phyloP scores from a whole-genome alignment of 2,797 vertebrate species.

The Somateria mollissima region DNA sequence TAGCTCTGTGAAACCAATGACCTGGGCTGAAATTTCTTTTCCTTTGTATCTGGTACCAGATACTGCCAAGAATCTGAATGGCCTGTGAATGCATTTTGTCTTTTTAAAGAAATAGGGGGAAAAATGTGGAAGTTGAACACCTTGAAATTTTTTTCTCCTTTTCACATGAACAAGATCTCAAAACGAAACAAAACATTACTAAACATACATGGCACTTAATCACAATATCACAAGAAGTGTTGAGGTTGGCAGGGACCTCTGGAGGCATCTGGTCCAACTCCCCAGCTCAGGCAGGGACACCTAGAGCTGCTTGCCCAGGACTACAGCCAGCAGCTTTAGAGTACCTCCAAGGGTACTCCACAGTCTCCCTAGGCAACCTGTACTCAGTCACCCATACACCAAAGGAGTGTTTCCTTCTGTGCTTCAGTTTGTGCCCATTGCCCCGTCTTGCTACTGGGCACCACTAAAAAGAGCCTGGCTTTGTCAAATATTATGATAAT shows the following conservation, averaged over 20 bases:
- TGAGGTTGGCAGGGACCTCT: too few relatives aligned
- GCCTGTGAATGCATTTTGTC: not conserved
- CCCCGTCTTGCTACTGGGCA: not conserved
- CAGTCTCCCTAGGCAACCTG: too few relatives aligned
- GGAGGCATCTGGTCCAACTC: too few relatives aligned
- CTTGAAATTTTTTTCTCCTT: not conserved
- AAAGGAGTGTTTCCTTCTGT: not conserved
- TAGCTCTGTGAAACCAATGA: not conserved
- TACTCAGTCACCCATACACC: not conserved
- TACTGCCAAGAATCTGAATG: not conserved
- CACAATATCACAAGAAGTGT: too few relatives aligned
- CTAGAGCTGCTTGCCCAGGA: too few relatives aligned
- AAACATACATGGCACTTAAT: not conserved
- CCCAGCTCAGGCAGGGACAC: too few relatives aligned
- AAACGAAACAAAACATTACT: not conserved
- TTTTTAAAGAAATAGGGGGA: not conserved
- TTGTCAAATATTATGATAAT: not conserved
- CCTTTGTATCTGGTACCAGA: not conserved
- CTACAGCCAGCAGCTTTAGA: too few relatives aligned
- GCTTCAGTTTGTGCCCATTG: not conserved
- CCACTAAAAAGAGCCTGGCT: not conserved
- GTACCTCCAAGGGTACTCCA: too few relatives aligned
- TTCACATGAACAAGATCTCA: not conserved
- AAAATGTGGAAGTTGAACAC: not conserved
- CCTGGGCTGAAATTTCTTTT: not conserved